A percentile compares a stretch with the other conserved stretches of the same genome.
These are phyloP conservation scores for Neosalanx taihuensis DNA, from an alignment of 2,797 vertebrate species.

Conservation along the genomic window DNA sequence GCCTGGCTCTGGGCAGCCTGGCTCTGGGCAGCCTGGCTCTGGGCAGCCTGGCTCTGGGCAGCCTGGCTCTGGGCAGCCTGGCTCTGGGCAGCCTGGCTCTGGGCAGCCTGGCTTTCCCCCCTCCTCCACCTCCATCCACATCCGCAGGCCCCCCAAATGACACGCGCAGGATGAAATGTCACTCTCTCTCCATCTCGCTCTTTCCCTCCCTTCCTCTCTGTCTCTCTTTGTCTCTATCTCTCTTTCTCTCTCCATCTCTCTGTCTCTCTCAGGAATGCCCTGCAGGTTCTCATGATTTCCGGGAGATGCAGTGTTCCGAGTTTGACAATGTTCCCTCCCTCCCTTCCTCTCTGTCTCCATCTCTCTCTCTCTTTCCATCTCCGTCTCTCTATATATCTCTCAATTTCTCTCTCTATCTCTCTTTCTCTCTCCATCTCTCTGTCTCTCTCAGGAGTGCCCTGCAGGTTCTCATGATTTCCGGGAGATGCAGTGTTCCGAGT, in stretches of 20 bases:
- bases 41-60: neutral
- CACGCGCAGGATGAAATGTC: neutral
- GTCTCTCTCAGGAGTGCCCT: constrained; percentile 82
- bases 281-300: constrained; percentile 87
- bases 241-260: too few species aligned
- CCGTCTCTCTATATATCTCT: neutral
- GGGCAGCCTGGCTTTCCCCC: neutral
- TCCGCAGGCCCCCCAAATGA: neutral
- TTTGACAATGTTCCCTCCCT: constrained; percentile 78
- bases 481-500: constrained; percentile 91
- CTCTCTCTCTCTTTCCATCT: constrained; percentile 2
- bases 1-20: neutral
- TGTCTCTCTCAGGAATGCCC: constrained; percentile 82
- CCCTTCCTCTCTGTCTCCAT: too few species aligned
- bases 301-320: constrained; percentile 91
- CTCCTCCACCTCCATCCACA: neutral
- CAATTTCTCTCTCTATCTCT: constrained; percentile 12
- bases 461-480: constrained; percentile 90
- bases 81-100: neutral
- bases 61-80: neutral
- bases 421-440: constrained; percentile 29
- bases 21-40: neutral
- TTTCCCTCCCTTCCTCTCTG: too few species aligned
- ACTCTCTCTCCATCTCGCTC: neutral
- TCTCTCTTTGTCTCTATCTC: too few species aligned